Evolutionary conservation across 2,113 vertebrate species (phyloP).

Genomic region (Apaloderma vittatum): DNA sequence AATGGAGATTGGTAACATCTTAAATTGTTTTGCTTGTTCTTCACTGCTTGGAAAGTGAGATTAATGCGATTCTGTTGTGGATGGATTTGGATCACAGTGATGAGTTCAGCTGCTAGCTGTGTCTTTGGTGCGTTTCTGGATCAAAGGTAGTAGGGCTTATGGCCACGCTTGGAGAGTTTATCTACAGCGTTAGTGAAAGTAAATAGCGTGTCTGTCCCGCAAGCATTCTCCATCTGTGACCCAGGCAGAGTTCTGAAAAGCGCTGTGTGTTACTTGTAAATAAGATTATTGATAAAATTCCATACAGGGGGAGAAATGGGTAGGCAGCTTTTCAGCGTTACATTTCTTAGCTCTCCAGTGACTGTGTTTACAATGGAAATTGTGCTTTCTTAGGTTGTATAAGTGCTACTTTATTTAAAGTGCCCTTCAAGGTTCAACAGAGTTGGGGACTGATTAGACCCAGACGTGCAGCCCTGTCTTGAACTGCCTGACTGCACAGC

Average conservation of each 20-base stretch:
- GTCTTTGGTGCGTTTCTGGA: neutral
- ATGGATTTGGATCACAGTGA: neutral
- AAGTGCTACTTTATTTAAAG: neutral
- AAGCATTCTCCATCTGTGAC: neutral
- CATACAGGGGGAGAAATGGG: neutral
- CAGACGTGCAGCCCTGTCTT: neutral
- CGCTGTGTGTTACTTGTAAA: neutral
- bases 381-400: neutral
- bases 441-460: neutral
- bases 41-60: neutral
- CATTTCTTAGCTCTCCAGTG: neutral
- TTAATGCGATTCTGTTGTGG: neutral
- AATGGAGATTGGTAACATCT: neutral
- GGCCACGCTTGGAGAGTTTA: neutral
- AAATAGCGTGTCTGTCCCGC: neutral
- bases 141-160: neutral
- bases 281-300: neutral
- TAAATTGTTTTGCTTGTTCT: conserved; percentile 8
- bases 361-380: neutral
- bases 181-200: neutral
- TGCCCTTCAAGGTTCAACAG: neutral
- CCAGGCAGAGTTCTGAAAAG: neutral
- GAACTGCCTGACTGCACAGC: neutral
- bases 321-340: neutral
- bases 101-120: neutral